Conservation (phyloP, 1,140 invertebrate species). For the Physella acuta region DNA sequence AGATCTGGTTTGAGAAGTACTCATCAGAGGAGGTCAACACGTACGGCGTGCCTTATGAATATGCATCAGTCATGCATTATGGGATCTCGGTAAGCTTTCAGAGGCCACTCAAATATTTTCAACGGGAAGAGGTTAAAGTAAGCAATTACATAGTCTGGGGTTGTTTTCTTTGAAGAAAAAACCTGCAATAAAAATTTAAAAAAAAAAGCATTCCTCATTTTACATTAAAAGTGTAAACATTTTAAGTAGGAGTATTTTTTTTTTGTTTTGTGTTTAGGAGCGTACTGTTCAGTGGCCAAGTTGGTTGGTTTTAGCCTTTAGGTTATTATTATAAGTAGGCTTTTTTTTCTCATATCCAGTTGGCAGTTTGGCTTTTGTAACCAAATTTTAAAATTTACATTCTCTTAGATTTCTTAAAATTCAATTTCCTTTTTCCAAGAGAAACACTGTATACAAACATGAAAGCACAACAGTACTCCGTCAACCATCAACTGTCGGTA, state of each 20-base stretch:
- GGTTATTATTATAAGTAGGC: neutral
- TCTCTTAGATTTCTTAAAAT: neutral
- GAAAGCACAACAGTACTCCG: neutral
- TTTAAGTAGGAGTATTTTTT: neutral
- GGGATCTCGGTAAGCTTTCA: constrained; percentile 52
- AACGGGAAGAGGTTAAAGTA: neutral
- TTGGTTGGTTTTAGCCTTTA: too few species aligned
- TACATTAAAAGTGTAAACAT: neutral
- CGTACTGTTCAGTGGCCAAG: too few species aligned
- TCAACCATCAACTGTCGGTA: too few species aligned
- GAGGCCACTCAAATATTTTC: neutral
- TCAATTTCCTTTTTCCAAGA: neutral
- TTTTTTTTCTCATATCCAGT: neutral
- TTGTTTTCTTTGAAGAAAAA: too few species aligned
- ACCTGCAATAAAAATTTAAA: too few species aligned
- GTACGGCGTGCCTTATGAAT: constrained; percentile 46
- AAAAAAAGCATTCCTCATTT: neutral
- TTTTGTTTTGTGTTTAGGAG: too few species aligned
- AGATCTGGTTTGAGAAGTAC: constrained; percentile 55
- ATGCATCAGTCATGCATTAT: constrained; percentile 62
- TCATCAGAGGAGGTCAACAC: constrained; percentile 43
- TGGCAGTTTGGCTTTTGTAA: neutral
- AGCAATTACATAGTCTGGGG: too few species aligned
- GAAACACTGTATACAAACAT: neutral
- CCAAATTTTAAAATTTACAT: neutral